These are phyloP conservation scores for Aurelia aurita DNA, from an alignment of 30 jellyfish, hydroid and myxozoan species.

Conservation along the genomic window DNA sequence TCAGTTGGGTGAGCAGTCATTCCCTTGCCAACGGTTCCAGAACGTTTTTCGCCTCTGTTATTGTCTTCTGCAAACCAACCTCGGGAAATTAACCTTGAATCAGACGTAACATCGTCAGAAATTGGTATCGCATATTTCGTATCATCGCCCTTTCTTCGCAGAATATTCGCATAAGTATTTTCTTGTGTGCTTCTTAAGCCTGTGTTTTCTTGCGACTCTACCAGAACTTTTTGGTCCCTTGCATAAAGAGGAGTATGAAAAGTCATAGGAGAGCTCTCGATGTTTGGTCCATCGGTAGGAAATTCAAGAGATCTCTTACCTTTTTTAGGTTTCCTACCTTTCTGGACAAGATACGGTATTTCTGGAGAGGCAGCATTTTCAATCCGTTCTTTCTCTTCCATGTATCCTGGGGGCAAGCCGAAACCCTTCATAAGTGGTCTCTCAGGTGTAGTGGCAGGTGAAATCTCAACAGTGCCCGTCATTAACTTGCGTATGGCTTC, in stretches of 20 bases:
- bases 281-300: too few relatives aligned
- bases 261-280: too few relatives aligned
- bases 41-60: too few relatives aligned
- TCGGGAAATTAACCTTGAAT: too few relatives aligned
- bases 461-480: constrained; percentile 69
- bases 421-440: constrained; percentile 10
- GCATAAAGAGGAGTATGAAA: too few relatives aligned
- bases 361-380: background rate
- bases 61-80: too few relatives aligned
- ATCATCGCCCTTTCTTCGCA: background rate
- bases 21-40: too few relatives aligned
- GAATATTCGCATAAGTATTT: background rate
- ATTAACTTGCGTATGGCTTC: constrained; percentile 87
- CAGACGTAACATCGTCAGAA: too few relatives aligned
- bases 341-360: background rate
- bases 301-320: background rate
- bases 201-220: too few relatives aligned
- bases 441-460: constrained; percentile 56
- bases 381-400: constrained; percentile 5
- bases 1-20: too few relatives aligned
- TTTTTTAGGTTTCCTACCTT: background rate
- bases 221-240: too few relatives aligned
- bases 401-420: constrained; percentile 38
- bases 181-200: too few relatives aligned
- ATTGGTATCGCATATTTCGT: background rate